These are phyloP conservation scores for Eretmochelys imbricata DNA, from an alignment of 2,113 vertebrate genomes.

Conservation along the genomic window DNA sequence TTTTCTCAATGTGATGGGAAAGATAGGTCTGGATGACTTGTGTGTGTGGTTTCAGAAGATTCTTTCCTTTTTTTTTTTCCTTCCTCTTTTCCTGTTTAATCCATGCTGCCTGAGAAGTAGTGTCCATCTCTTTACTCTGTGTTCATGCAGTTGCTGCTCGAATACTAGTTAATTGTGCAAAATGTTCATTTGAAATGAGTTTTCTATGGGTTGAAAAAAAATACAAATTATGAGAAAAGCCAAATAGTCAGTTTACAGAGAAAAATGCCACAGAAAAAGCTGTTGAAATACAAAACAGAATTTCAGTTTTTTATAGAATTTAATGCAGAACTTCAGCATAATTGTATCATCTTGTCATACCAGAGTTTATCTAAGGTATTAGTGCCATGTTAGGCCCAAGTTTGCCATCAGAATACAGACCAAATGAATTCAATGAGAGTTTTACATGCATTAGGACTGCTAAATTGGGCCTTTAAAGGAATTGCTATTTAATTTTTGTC, in stretches of 20 bases:
- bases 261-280: conserved; percentile 26
- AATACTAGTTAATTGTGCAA: conserved; percentile 31
- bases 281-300: conserved; percentile 12
- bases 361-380: conserved; percentile 2
- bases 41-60: conserved; percentile 50
- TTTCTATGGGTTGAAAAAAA: conserved; percentile 37
- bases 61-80: not conserved
- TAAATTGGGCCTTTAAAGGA: conserved; percentile 17
- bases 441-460: conserved; percentile 22
- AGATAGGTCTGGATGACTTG: conserved; percentile 34
- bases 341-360: conserved; percentile 9
- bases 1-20: not conserved
- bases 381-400: not conserved
- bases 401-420: conserved; percentile 7
- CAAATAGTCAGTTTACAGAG: not conserved
- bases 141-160: conserved; percentile 14
- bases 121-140: conserved; percentile 52
- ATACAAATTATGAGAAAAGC: conserved; percentile 25
- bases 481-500: conserved; percentile 52
- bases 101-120: conserved; percentile 47
- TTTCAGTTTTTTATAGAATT: conserved; percentile 9
- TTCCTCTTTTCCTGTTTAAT: conserved; percentile 11
- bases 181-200: conserved; percentile 36
- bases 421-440: not conserved
- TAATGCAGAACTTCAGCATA: not conserved